Evolutionary conservation across 2,888 invertebrate genomes (phyloP).

Genomic region (Deilephila porcellus): DNA sequence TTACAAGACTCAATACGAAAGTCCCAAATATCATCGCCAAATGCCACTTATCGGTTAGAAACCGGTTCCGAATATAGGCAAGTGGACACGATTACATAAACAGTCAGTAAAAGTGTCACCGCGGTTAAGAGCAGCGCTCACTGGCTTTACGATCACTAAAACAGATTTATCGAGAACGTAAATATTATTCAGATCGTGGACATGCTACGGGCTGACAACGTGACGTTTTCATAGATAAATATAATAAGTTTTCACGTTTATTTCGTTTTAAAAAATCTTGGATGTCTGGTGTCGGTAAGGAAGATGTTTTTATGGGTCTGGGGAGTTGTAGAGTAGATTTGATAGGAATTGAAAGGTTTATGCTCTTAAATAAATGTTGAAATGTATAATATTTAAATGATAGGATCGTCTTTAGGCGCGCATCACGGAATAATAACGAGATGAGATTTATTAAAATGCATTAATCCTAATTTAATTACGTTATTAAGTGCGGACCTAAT

Average conservation of each 20-base stretch:
- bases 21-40: slow-evolving; percentile 15
- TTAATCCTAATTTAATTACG: too few species aligned
- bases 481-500: too few species aligned
- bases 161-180: slow-evolving; percentile 42
- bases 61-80: slow-evolving; percentile 49
- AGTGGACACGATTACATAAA: slow-evolving; percentile 50
- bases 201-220: slow-evolving; percentile 1
- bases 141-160: slow-evolving; percentile 41
- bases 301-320: neutral
- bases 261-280: neutral
- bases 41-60: slow-evolving; percentile 18
- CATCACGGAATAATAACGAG: too few species aligned
- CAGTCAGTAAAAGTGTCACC: slow-evolving; percentile 53
- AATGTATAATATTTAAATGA: too few species aligned
- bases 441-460: too few species aligned
- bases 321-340: neutral
- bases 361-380: too few species aligned
- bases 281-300: neutral
- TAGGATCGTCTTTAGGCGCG: too few species aligned
- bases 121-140: slow-evolving; percentile 42
- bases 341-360: too few species aligned
- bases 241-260: slow-evolving; percentile 13
- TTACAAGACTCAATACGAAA: neutral
- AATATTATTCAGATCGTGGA: slow-evolving; percentile 29
- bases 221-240: slow-evolving; percentile 20